A percentile compares a stretch with the other conserved stretches of the same genome.
These are phyloP conservation scores for Drosophila niveifrons DNA, from an alignment of 2,888 invertebrate genomes.

Conservation along the genomic window DNA sequence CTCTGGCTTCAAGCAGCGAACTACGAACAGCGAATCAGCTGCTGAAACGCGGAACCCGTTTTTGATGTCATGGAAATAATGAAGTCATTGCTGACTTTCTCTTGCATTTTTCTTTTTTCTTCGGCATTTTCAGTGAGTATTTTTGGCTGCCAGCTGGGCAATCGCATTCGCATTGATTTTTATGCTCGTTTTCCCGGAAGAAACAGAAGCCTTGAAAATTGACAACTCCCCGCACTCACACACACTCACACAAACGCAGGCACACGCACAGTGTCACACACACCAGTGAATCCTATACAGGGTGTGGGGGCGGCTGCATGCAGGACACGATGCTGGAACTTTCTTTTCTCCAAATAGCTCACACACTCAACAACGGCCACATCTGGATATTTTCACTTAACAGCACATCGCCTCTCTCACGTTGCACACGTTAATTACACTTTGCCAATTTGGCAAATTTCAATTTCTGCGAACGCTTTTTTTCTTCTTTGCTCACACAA, in stretches of 20 bases:
- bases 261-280: constrained; percentile 1
- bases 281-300: neutral
- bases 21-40: constrained; percentile 48
- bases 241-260: constrained; percentile 5
- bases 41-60: constrained; percentile 29
- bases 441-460: constrained; percentile 80
- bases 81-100: constrained; percentile 63
- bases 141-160: constrained; percentile 55
- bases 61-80: constrained; percentile 51
- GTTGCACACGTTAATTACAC: constrained; percentile 59
- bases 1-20: constrained; percentile 2
- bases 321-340: constrained; percentile 66
- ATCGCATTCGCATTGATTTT: constrained; percentile 42
- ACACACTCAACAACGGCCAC: neutral
- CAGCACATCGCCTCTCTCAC: constrained; percentile 48
- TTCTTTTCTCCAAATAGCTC: constrained; percentile 43
- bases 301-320: constrained; percentile 16
- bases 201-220: constrained; percentile 63
- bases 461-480: constrained; percentile 65
- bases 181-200: constrained; percentile 27
- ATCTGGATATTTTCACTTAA: constrained; percentile 4
- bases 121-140: constrained; percentile 10
- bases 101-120: constrained; percentile 19
- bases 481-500: constrained; percentile 23
- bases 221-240: constrained; percentile 45